Percentiles rank a stretch among this genome's conserved stretches.
These are phyloP conservation scores for Drosophila parvula DNA, from an alignment of 1,140 invertebrate species.

Conservation along the genomic window DNA sequence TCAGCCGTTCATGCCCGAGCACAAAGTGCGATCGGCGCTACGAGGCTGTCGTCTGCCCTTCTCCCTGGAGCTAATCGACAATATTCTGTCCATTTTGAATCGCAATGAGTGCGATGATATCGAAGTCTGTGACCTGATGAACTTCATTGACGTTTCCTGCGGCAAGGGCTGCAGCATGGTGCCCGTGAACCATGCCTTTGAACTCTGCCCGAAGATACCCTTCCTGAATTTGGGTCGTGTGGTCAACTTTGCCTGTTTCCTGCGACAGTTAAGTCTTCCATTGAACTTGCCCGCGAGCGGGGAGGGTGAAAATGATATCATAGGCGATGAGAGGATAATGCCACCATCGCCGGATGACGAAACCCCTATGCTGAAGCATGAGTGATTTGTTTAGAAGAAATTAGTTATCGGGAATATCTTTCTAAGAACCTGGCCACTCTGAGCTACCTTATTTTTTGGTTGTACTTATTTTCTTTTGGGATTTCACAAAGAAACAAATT, in stretches of 20 bases:
- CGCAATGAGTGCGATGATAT: slow-evolving; percentile 88
- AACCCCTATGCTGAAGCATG: neutral
- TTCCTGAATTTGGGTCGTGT: slow-evolving; percentile 67
- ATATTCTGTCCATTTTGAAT: slow-evolving; percentile 87
- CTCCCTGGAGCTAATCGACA: slow-evolving; percentile 87
- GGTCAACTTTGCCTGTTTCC: slow-evolving; percentile 71
- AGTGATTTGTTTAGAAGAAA: neutral
- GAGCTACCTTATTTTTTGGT: neutral
- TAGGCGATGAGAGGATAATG: slow-evolving; percentile 43
- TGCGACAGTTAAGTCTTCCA: slow-evolving; percentile 54
- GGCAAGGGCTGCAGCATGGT: slow-evolving; percentile 65
- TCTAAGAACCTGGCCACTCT: neutral
- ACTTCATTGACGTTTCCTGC: slow-evolving; percentile 74
- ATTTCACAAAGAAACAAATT: neutral
- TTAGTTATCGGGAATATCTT: neutral
- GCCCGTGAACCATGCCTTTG: slow-evolving; percentile 75
- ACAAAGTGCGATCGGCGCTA: slow-evolving; percentile 87
- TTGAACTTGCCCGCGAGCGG: slow-evolving; percentile 36
- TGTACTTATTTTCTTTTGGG: neutral
- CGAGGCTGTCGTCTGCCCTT: slow-evolving; percentile 88
- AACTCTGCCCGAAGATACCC: slow-evolving; percentile 77
- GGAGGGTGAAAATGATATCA: slow-evolving; percentile 5
- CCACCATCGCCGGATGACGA: slow-evolving; percentile 24
- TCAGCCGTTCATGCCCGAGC: slow-evolving; percentile 85
- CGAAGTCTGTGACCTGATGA: slow-evolving; percentile 77